phyloP scores from a whole-genome alignment of 2,888 invertebrate species.

The Drosophila affinis region DNA sequence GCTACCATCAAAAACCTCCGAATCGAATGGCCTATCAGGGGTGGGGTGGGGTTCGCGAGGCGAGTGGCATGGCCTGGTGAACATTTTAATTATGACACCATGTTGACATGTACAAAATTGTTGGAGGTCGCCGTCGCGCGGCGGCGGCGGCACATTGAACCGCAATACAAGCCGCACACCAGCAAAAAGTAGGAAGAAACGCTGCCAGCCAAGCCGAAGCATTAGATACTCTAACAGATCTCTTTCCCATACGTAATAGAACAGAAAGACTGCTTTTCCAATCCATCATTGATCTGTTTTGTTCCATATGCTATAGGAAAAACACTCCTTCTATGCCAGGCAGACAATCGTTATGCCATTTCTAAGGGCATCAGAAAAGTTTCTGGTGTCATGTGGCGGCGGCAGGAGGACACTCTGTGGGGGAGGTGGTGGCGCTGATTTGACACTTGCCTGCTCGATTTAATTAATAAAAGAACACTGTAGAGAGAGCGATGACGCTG shows the following conservation, averaged over 20 bases:
- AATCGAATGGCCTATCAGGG: slow-evolving; percentile 41
- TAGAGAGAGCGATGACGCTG: slow-evolving; percentile 67
- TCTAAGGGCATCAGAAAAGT: background rate
- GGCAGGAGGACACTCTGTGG: background rate
- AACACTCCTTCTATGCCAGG: too few species aligned
- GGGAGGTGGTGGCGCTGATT: slow-evolving; percentile 53
- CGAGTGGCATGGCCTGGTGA: slow-evolving; percentile 47
- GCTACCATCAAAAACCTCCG: slow-evolving; percentile 49
- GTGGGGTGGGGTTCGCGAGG: background rate
- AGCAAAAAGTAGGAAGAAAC: background rate
- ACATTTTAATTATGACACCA: slow-evolving; percentile 79
- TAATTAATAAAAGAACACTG: slow-evolving; percentile 78
- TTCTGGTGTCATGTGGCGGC: background rate
- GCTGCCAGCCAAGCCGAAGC: background rate
- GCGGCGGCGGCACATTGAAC: slow-evolving; percentile 69
- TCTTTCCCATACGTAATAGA: too few species aligned
- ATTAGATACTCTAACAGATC: background rate
- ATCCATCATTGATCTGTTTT: too few species aligned
- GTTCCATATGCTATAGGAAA: too few species aligned
- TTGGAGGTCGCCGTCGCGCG: slow-evolving; percentile 58
- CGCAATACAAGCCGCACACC: slow-evolving; percentile 59
- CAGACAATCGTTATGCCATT: background rate
- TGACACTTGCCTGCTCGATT: slow-evolving; percentile 72
- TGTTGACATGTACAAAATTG: slow-evolving; percentile 75
- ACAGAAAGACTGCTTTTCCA: too few species aligned